Percentiles rank a stretch among this genome's conserved stretches.
phyloP scores from a whole-genome alignment of 2,797 vertebrate species.

The Astyanax mexicanus region DNA sequence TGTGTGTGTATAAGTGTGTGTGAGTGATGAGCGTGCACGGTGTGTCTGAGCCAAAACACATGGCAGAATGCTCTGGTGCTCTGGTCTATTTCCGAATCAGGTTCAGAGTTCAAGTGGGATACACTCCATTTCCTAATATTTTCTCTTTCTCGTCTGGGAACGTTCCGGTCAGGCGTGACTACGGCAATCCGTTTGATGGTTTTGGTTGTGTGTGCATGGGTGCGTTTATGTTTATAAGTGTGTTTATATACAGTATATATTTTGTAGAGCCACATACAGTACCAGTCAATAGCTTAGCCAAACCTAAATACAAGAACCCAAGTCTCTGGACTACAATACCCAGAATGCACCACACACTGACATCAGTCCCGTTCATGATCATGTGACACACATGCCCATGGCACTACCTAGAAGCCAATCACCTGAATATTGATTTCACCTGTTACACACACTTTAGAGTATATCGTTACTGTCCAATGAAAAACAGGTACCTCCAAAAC shows the following conservation, averaged over 20 bases:
- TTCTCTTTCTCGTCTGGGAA: slow-evolving; percentile 22
- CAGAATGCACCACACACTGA: too few relatives aligned
- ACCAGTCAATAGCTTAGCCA: too few relatives aligned
- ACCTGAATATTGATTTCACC: too few relatives aligned
- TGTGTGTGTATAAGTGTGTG: slow-evolving; percentile 37
- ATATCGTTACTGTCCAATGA: too few relatives aligned
- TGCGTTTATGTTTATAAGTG: background rate
- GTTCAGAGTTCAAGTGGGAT: slow-evolving; percentile 55
- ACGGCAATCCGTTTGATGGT: slow-evolving; percentile 15
- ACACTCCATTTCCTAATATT: slow-evolving; percentile 43
- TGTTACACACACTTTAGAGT: too few relatives aligned
- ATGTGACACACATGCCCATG: too few relatives aligned
- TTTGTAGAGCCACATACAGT: background rate
- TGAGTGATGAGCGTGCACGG: slow-evolving; percentile 9
- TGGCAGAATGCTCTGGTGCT: slow-evolving; percentile 30
- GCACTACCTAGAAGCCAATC: too few relatives aligned
- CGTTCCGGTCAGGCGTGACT: slow-evolving; percentile 7
- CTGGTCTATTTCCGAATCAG: slow-evolving; percentile 44
- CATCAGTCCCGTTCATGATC: too few relatives aligned
- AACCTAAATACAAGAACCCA: too few relatives aligned
- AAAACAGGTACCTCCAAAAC: too few relatives aligned
- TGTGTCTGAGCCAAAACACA: slow-evolving; percentile 50
- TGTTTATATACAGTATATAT: background rate
- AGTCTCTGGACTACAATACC: too few relatives aligned
- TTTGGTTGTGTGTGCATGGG: background rate